Base-by-base conservation (phyloP, 2,888 invertebrate species). In the Napeogenes inachia region DNA sequence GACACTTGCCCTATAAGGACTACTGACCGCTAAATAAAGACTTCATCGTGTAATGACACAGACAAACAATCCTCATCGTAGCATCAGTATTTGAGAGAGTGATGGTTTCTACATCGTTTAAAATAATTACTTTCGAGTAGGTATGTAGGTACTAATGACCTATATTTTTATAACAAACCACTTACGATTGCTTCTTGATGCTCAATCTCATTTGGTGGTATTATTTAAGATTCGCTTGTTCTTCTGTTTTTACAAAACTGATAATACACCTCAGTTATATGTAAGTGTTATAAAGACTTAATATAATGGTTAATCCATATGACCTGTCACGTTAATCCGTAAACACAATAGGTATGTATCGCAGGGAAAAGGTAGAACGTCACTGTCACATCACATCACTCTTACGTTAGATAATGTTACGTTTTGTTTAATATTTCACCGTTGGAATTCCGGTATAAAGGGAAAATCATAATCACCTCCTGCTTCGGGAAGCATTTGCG, bases 401-500 rank as follows among this genome's bases (percentile, higher is more conserved):
- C 21, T 21, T 21, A 21, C 21, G n/a, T 50, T 42, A 42, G 10
- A 50, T 21, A 50, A 12, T 12, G 30, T 21, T 30, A 30, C 8
- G 50, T 8, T 50, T 50, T 30, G 30, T 50, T 38, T 53, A n/a
- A 54, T 42, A n/a, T 45, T 30, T 56, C 42, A 53, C 30, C 4
- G 32, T 35, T 30, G 57, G 30, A 45, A 59, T 30, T 21, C 46
- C 55, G 57, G 57, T 33, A 45, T 54, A 57, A 33, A 56, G 59
- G 45, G 54, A 21, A 63, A 63, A 65, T 62, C 69, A 79, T 82
- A 82, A 73, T 86, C 82, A 90, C 89, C 89, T 87, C 81, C 86
- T 73, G 83, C 84, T 74, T 89, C 89, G 66, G 89, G 89, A 72
- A 89, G 80, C 89, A 89, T 89, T 74, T 78, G 86, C 81, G 88